Conservation (phyloP, 2,888 invertebrate genomes). For the Acronicta aceris region DNA sequence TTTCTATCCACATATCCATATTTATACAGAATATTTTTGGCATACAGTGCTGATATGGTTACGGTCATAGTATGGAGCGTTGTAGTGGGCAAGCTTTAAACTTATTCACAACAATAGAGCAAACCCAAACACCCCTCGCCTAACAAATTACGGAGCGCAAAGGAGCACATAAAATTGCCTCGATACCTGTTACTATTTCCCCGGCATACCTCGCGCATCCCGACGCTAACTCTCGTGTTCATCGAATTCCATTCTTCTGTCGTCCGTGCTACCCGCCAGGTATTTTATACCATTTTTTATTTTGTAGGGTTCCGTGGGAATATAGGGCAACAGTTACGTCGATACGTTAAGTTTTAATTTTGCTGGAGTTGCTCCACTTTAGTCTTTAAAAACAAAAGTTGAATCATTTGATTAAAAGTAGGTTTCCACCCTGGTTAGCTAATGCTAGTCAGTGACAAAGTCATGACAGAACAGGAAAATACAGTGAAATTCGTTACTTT, state of each 20-base stretch:
- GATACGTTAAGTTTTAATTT: no score
- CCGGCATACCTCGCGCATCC: constrained; percentile 49
- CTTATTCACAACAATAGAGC: constrained; percentile 31
- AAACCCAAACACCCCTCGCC: constrained; percentile 1
- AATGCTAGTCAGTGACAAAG: no score
- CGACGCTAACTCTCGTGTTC: constrained; percentile 58
- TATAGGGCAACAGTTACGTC: not conserved
- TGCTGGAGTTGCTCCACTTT: no score
- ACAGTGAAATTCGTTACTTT: no score
- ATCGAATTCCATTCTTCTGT: constrained; percentile 60
- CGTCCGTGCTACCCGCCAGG: constrained; percentile 17
- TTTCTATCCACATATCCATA: no score
- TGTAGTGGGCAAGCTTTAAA: constrained; percentile 9
- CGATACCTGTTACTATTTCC: constrained; percentile 53
- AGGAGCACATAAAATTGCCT: constrained; percentile 45
- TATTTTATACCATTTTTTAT: constrained; percentile 23
- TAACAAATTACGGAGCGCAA: constrained; percentile 28
- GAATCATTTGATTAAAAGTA: no score
- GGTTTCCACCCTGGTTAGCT: no score
- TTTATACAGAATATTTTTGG: no score
- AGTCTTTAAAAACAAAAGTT: no score
- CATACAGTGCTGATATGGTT: no score
- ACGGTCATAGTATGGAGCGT: no score
- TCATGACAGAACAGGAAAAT: no score
- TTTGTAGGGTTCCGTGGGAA: constrained; percentile 26